Evolutionary conservation across 2,113 vertebrate genomes (phyloP).

Genomic region (Labrus mixtus): DNA sequence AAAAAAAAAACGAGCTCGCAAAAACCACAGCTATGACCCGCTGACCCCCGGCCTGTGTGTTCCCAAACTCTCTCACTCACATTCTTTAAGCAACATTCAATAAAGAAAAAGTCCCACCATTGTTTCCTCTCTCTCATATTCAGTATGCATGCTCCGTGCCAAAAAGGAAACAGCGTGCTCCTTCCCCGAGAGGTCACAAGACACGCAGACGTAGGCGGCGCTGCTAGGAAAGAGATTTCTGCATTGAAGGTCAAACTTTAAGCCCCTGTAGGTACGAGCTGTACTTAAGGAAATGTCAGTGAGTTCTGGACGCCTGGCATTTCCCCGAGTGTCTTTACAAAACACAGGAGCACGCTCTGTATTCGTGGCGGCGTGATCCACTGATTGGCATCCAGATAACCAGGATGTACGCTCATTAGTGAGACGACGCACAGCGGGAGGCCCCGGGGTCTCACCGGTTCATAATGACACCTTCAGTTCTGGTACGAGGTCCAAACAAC

Average conservation of each 20-base stretch:
- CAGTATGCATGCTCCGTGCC: conserved; percentile 8
- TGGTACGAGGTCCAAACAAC: not conserved
- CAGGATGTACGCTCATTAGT: not conserved
- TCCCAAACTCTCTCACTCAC: conserved; percentile 58
- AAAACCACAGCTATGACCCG: conserved; percentile 5
- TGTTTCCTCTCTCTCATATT: conserved; percentile 25
- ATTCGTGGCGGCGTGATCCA: conserved; percentile 14
- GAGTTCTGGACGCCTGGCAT: conserved; percentile 37
- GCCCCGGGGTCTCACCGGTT: conserved; percentile 2
- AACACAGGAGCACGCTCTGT: conserved; percentile 34
- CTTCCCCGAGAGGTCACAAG: conserved; percentile 41
- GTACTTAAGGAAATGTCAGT: conserved; percentile 54
- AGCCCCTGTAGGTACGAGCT: conserved; percentile 30
- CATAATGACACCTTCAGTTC: conserved; percentile 9
- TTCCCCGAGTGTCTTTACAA: conserved; percentile 17
- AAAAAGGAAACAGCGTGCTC: conserved; percentile 57
- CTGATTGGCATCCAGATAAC: conserved; percentile 1
- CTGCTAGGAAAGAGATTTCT: conserved; percentile 29
- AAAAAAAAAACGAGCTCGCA: conserved; percentile 56
- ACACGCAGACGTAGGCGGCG: conserved; percentile 1
- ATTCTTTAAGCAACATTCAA: conserved; percentile 45
- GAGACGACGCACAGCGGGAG: conserved; percentile 26
- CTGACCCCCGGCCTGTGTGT: conserved; percentile 54
- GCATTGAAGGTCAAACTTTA: conserved; percentile 30
- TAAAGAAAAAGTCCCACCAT: conserved; percentile 32